Conservation (phyloP, 2,797 vertebrate genomes). For the Mycteria americana region DNA sequence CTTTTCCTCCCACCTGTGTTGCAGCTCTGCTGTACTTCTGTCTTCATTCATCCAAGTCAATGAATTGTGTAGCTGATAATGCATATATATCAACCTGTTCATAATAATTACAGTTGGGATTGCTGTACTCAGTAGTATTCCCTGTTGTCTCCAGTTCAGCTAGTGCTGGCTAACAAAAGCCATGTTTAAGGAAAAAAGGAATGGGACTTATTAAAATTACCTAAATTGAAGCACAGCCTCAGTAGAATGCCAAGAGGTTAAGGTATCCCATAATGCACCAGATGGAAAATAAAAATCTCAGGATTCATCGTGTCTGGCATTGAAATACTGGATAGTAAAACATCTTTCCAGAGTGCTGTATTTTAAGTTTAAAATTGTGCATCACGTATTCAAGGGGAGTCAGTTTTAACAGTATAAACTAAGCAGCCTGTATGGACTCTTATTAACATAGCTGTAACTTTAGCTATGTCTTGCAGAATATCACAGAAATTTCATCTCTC, state of each 20-base stretch:
- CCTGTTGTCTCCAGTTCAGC: constrained; percentile 21
- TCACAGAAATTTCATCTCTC: not conserved
- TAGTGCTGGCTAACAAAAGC: constrained; percentile 14
- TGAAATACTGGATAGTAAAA: not conserved
- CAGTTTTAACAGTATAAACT: not conserved
- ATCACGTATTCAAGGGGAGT: not conserved
- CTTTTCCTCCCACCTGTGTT: not conserved
- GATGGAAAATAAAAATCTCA: constrained; percentile 1
- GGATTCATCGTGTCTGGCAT: not conserved
- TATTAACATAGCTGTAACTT: not conserved
- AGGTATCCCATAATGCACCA: not conserved
- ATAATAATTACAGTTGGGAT: constrained; percentile 43
- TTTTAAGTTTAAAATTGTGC: not conserved
- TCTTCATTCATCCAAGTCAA: constrained; percentile 31
- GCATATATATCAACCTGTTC: constrained; percentile 26
- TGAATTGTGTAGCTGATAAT: constrained; percentile 33
- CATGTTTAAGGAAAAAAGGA: constrained; percentile 11
- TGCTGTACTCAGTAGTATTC: constrained; percentile 13
- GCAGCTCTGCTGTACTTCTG: not conserved
- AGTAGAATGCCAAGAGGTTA: not conserved
- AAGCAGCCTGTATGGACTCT: not conserved
- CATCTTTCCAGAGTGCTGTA: not conserved
- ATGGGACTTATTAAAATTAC: constrained; percentile 7
- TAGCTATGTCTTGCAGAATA: not conserved
- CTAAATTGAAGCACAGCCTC: constrained; percentile 25